phyloP scores from a whole-genome alignment of 53 echinoderm and acorn worm species.

The Antedon mediterranea region DNA sequence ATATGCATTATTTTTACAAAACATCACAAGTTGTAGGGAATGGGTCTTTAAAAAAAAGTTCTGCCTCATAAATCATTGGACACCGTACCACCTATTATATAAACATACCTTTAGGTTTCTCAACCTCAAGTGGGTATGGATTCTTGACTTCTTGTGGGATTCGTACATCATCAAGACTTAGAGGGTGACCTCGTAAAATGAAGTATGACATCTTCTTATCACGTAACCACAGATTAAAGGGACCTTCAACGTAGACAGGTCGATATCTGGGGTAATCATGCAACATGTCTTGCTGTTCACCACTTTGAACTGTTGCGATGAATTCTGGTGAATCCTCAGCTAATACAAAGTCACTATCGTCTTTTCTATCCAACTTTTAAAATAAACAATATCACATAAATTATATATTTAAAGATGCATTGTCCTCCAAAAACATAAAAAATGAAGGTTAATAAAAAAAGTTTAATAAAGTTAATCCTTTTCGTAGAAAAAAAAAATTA shows the following conservation, averaged over 20 bases:
- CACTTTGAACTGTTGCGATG: constrained; percentile 76
- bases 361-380: neutral
- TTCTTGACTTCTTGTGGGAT: neutral
- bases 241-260: constrained; percentile 84
- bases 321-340: constrained; percentile 17
- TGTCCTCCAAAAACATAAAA: too few species aligned
- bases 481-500: too few species aligned
- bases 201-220: constrained; percentile 53
- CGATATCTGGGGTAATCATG: constrained; percentile 51
- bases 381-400: neutral
- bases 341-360: neutral
- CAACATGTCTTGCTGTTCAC: constrained; percentile 68
- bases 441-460: too few species aligned
- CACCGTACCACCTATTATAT: too few species aligned
- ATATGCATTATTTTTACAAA: too few species aligned
- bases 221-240: constrained; percentile 84
- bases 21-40: too few species aligned
- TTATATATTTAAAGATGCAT: too few species aligned
- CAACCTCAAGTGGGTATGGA: neutral
- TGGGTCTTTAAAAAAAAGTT: too few species aligned
- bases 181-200: constrained; percentile 60
- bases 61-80: too few species aligned
- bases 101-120: neutral
- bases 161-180: constrained; percentile 5
- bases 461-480: too few species aligned